Conservation (phyloP, 2,113 vertebrate genomes). For the Grammomys surdaster region DNA sequence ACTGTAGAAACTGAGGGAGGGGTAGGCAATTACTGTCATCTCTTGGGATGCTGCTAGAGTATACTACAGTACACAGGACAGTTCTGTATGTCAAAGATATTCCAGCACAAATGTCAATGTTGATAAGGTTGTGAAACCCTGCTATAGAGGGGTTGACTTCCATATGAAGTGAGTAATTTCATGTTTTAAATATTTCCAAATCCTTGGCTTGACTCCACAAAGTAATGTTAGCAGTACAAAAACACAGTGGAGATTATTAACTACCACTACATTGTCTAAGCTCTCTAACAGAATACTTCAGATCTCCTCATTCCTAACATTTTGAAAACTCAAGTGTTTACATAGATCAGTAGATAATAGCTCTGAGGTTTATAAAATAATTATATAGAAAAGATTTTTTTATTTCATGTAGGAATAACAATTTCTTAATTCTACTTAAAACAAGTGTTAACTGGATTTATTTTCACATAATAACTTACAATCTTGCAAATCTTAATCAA, state of each 20-base stretch:
- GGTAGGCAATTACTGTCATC: slow-evolving; percentile 16
- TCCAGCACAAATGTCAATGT: slow-evolving; percentile 13
- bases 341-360: slow-evolving; percentile 19
- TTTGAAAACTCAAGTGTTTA: slow-evolving; percentile 57
- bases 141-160: not conserved
- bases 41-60: slow-evolving; percentile 1
- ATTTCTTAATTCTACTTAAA: slow-evolving; percentile 54
- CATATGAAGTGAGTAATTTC: slow-evolving; percentile 52
- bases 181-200: slow-evolving; percentile 42
- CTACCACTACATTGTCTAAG: slow-evolving; percentile 44
- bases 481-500: slow-evolving; percentile 33
- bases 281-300: slow-evolving; percentile 36
- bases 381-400: slow-evolving; percentile 24
- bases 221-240: slow-evolving; percentile 23
- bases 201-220: slow-evolving; percentile 7
- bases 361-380: slow-evolving; percentile 57
- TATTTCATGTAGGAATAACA: slow-evolving; percentile 26
- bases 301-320: not conserved
- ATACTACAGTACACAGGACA: slow-evolving; percentile 3
- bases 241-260: slow-evolving; percentile 51
- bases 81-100: not conserved
- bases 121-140: slow-evolving; percentile 31
- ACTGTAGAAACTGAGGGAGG: not conserved
- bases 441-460: slow-evolving; percentile 16
- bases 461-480: slow-evolving; percentile 27